Conservation (phyloP, 2,113 vertebrate species). For the Notarius quadriscutis region DNA sequence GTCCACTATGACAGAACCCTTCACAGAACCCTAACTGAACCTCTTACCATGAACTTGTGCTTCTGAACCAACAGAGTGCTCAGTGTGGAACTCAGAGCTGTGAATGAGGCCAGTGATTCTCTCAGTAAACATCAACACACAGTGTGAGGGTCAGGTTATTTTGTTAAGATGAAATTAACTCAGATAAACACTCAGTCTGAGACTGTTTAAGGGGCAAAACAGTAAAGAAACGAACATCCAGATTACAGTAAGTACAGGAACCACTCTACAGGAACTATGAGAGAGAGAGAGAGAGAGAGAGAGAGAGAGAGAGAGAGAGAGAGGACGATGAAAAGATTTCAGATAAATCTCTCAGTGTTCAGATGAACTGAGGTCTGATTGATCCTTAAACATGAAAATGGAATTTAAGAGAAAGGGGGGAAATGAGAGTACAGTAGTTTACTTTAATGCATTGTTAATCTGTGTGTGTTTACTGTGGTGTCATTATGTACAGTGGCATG, state of each 20-base stretch:
- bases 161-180: neutral
- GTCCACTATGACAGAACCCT: neutral
- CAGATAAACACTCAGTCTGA: neutral
- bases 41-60: neutral
- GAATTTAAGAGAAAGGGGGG: neutral
- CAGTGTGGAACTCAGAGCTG: neutral
- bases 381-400: neutral
- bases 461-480: conserved; percentile 8
- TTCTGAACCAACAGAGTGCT: neutral
- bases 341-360: too few species aligned
- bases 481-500: neutral
- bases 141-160: neutral
- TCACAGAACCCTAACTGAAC: neutral
- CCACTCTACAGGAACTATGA: neutral
- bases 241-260: neutral
- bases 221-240: neutral
- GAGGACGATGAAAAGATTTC: too few species aligned
- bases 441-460: neutral
- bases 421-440: neutral
- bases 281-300: neutral
- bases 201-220: neutral
- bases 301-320: too few species aligned
- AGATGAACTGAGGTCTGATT: neutral
- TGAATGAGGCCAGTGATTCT: neutral
- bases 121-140: neutral